phyloP scores from a whole-genome alignment of 2,113 vertebrate species.

The Ovibos moschatus region DNA sequence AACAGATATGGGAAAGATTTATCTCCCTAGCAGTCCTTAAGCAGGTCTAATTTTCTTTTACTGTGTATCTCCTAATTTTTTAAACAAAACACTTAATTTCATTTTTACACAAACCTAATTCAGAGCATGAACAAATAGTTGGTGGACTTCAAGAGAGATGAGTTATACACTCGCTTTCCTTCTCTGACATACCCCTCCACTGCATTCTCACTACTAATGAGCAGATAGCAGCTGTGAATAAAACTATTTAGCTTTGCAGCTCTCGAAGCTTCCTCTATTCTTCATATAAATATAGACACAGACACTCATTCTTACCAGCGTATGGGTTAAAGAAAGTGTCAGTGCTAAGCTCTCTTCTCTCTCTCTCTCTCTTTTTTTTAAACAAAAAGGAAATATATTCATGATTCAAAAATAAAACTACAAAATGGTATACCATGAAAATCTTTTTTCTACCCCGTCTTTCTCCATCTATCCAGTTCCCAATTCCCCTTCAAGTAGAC shows the following conservation, averaged over 20 bases:
- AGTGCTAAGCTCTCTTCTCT: not conserved
- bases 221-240: not conserved
- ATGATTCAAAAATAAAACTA: not conserved
- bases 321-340: not conserved
- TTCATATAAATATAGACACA: not conserved
- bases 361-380: not conserved
- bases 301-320: not conserved
- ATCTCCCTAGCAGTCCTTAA: not conserved
- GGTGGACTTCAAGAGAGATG: not conserved
- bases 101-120: not conserved
- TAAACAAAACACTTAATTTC: not conserved
- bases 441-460: not conserved
- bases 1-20: not conserved
- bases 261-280: not conserved
- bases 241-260: not conserved
- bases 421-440: not conserved
- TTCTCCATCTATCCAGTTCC: not conserved
- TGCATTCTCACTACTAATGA: not conserved
- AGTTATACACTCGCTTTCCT: not conserved
- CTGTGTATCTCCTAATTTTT: not conserved
- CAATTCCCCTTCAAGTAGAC: not conserved
- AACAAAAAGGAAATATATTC: conserved; percentile 12
- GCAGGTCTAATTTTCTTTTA: not conserved
- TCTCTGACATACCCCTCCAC: not conserved
- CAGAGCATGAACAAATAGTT: not conserved